Base-by-base conservation (phyloP, 2,888 invertebrate species). In the Diplolepis rosae region DNA sequence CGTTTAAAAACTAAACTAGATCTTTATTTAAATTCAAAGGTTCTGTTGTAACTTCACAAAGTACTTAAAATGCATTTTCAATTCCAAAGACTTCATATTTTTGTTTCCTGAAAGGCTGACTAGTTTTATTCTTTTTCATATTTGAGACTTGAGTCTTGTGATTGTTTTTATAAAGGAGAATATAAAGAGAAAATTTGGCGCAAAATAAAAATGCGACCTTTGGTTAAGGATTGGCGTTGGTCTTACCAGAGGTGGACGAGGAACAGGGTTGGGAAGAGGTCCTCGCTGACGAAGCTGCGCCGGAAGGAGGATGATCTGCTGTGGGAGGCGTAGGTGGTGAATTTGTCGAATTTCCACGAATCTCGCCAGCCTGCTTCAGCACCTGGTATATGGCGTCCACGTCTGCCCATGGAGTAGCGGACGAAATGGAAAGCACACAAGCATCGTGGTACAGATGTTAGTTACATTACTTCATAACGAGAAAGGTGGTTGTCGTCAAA, bases 301-400 rank as follows among this genome's bases (percentile, higher is more conserved):
- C 84, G 81, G 84, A 82, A 77, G 83, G 80, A 76, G 84, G 82
- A 82, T 87, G 87, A 83, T 86, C 87, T 77, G 84, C 85, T 80
- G 86, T 87, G 79, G 88, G 88, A 81, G 88, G 88, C 83, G 88
- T 88, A 80, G 88, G 87, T 82, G 88, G 88, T 84, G 88, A 88
- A 78, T 87, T 88, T 82, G 87, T 85, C 84, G 88, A 86, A 77
- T 86, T 88, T 81, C 88, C 88, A 81, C 88, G 87, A 79, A 96
- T 95, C 92, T 96, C 96, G 89, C 95, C 96, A 88, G 96, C 96
- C 90, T 96, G 95, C 92, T 96, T 96, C 92, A 97, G 93, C 89
- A 96, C 96, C 92, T 96, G 96, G 92, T 97, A 97, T 90, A 95
- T 96, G 91, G 94, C 94, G 92, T 97, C 96, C 92, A 96, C 93